Evolutionary conservation across 35 echinoderm and acorn worm genomes (phyloP).

Genomic region (Eucidaris tribuloides): DNA sequence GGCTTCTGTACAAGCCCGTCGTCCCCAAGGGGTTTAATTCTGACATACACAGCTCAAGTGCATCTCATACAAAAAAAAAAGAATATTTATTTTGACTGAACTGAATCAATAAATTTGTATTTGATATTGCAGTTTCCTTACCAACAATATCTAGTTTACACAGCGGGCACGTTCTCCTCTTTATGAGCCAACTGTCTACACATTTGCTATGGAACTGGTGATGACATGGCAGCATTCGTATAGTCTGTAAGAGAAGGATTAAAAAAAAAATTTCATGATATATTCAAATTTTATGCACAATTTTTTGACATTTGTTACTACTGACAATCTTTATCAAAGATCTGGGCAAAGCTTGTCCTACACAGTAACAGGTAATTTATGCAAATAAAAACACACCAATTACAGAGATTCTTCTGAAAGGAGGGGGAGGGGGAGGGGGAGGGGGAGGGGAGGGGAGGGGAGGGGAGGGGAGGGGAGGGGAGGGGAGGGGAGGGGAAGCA

Average conservation of each 20-base stretch:
- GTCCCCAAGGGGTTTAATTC: not conserved
- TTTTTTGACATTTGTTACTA: no score
- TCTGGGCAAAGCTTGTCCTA: no score
- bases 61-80: not conserved
- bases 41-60: no score
- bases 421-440: no score
- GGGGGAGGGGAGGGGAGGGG: no score
- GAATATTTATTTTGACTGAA: not conserved
- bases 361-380: no score
- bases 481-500: no score
- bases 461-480: no score
- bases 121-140: conserved; percentile 29
- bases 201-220: conserved; percentile 95
- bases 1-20: not conserved
- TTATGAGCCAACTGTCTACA: conserved; percentile 91
- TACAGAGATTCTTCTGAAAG: no score
- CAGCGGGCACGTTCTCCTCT: conserved; percentile 80
- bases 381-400: no score
- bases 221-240: conserved; percentile 85
- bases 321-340: no score
- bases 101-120: not conserved
- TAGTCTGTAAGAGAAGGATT: conserved; percentile 51
- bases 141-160: conserved; percentile 96
- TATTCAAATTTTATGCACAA: no score
- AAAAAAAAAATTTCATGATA: not conserved